These are phyloP conservation scores for Heterotilapia buettikoferi DNA, from an alignment of 2,113 vertebrate genomes.

Conservation along the genomic window DNA sequence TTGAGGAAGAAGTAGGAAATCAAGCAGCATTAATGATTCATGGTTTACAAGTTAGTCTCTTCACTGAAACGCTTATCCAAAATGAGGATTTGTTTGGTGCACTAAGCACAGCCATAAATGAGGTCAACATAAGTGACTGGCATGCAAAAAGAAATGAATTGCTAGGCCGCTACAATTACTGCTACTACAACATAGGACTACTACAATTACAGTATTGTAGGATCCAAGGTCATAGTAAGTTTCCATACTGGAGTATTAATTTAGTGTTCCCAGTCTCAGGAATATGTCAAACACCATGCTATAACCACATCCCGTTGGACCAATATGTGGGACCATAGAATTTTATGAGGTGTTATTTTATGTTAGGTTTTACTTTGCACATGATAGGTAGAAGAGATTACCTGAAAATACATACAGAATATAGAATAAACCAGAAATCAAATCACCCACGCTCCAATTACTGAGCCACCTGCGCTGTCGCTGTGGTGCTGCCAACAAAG, in stretches of 20 bases:
- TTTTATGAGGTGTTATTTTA: background rate
- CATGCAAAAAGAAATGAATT: background rate
- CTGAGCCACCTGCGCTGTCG: background rate
- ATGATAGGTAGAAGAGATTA: background rate
- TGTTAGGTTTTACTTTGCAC: background rate
- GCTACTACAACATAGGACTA: background rate
- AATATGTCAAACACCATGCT: background rate
- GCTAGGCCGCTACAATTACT: background rate
- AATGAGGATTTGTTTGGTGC: background rate
- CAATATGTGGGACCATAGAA: background rate
- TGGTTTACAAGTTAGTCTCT: background rate
- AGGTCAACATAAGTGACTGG: background rate
- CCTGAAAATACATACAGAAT: background rate
- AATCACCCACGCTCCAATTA: background rate
- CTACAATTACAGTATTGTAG: background rate
- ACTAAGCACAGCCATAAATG: background rate
- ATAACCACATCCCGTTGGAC: background rate
- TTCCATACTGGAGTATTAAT: rapidly evolving
- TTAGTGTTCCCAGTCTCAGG: background rate
- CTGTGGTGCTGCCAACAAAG: background rate
- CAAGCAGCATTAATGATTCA: constrained; percentile 14
- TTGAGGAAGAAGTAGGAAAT: background rate
- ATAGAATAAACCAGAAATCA: background rate
- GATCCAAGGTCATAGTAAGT: background rate
- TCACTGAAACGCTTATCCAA: background rate